A percentile compares a stretch with the other conserved stretches of the same genome.
Evolutionary conservation across 2,888 invertebrate genomes (phyloP).

Genomic region (Gonocerus acuteangulatus): DNA sequence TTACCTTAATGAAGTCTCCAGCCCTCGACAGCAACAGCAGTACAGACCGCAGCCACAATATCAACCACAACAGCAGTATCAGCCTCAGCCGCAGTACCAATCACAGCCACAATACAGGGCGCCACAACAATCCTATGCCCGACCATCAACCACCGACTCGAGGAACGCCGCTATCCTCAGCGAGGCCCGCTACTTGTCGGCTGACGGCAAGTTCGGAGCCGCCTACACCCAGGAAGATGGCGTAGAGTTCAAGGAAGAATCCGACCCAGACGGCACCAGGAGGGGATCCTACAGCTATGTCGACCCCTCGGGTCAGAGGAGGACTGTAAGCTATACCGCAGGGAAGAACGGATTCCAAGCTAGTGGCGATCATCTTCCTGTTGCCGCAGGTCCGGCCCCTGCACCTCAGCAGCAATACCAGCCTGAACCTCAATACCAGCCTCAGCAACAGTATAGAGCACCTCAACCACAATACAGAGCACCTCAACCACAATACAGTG

Average conservation of each 20-base stretch:
- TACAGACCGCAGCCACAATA: conserved; percentile 9
- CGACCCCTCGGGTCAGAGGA: conserved; percentile 71
- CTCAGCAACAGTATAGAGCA: conserved; percentile 26
- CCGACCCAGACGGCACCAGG: conserved; percentile 73
- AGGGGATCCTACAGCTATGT: conserved; percentile 79
- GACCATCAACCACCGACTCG: conserved; percentile 51
- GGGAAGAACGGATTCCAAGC: conserved; percentile 71
- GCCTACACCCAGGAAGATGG: conserved; percentile 83
- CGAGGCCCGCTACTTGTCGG: conserved; percentile 73
- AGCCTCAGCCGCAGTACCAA: conserved; percentile 29
- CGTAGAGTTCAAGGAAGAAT: conserved; percentile 82
- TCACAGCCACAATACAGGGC: conserved; percentile 1
- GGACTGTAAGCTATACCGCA: conserved; percentile 74
- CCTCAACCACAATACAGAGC: conserved; percentile 30
- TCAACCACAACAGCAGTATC: conserved; percentile 11
- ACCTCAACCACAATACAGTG: conserved; percentile 33
- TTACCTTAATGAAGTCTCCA: conserved; percentile 25
- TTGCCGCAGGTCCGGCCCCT: conserved; percentile 39
- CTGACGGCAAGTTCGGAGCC: conserved; percentile 77
- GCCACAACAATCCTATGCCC: conserved; percentile 43
- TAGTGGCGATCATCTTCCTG: conserved; percentile 62
- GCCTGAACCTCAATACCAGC: conserved; percentile 42
- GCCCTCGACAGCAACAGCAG: background rate
- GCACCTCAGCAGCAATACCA: conserved; percentile 52
- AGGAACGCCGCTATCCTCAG: conserved; percentile 74